Evolutionary conservation across 2,113 vertebrate genomes (phyloP), one percentile per base, ranked within the genome.

Genomic region (Meriones unguiculatus): DNA sequence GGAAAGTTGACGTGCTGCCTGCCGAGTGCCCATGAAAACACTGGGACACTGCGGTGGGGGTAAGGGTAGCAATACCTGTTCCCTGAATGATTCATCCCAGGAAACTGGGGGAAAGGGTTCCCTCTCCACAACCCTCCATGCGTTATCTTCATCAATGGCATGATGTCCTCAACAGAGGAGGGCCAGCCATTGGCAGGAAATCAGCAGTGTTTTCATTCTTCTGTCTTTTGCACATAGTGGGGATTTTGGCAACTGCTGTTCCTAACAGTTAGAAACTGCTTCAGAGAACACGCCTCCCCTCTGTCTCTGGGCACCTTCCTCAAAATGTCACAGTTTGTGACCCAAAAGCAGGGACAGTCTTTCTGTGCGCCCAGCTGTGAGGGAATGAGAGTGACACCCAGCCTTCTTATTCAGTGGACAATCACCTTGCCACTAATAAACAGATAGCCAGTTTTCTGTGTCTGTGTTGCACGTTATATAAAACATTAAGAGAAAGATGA

Each of bases 371-470:
- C 46, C 46, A 24, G 25, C 20, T 87, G 46, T 10, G n/a, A 86
- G 1, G 12, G 77, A 41, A 30, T 8, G 35, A 54, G 52, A 38
- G 18, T 0, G 25, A n/a, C 13, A 4, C 6, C 2, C 0, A 6
- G 20, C 38, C 13, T 20, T 1, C 22, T 24, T 85, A 20, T 46
- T 20, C 38, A 14, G 12, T 64, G 52, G 69, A 38, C 32, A 13
- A n/a, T 72, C 0, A 0, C 15, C 2, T n/a, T 38, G 88, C 46
- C 32, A 24, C 52, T 46, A n/a, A 35, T 20, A 57, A 57, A 54
- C 70, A 62, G 2, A 64, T 17, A 20, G 35, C 38, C 5, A 15
- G 9, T 22, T 89, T 94, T 91, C 5, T 93, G 41, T n/a, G 72
- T 81, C 54, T 52, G 2, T 22, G 77, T 32, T n/a, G 2, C 32